A percentile compares a stretch with the other conserved stretches of the same genome.
These are phyloP conservation scores for Danio choprae DNA, from an alignment of 2,797 vertebrate species.

Conservation along the genomic window DNA sequence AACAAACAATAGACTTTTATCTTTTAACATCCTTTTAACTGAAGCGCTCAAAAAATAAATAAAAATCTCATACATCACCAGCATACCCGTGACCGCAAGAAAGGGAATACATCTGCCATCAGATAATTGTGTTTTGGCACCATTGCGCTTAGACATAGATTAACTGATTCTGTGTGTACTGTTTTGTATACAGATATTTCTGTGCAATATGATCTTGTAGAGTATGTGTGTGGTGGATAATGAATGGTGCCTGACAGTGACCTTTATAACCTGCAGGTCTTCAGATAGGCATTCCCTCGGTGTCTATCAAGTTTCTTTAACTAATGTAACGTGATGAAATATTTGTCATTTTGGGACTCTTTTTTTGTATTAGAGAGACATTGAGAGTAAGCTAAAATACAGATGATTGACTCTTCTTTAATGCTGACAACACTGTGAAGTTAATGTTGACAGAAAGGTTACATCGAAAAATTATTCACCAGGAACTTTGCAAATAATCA, in stretches of 20 bases:
- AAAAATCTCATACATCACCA: neutral
- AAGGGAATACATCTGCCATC: conserved; percentile 10
- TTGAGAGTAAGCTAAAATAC: neutral
- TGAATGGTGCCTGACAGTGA: conserved; percentile 3
- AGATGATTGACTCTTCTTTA: neutral
- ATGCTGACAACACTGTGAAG: neutral
- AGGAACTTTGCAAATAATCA: neutral
- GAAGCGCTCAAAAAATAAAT: neutral
- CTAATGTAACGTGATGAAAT: neutral
- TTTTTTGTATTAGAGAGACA: too few species aligned
- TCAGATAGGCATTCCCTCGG: conserved; percentile 4
- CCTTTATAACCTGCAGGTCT: conserved; percentile 16
- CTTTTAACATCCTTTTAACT: too few species aligned
- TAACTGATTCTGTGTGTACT: neutral
- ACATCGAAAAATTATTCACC: neutral
- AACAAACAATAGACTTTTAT: conserved; percentile 7
- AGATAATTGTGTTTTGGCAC: conserved; percentile 6
- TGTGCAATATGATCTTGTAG: too few species aligned
- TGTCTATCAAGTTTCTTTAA: neutral
- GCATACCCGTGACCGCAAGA: neutral
- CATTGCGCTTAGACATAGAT: neutral
- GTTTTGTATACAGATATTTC: neutral
- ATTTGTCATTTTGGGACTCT: neutral
- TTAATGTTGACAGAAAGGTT: neutral
- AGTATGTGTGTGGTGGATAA: conserved; percentile 23